phyloP scores from a whole-genome alignment of 2,113 vertebrate genomes.

The Calidris pygmaea region DNA sequence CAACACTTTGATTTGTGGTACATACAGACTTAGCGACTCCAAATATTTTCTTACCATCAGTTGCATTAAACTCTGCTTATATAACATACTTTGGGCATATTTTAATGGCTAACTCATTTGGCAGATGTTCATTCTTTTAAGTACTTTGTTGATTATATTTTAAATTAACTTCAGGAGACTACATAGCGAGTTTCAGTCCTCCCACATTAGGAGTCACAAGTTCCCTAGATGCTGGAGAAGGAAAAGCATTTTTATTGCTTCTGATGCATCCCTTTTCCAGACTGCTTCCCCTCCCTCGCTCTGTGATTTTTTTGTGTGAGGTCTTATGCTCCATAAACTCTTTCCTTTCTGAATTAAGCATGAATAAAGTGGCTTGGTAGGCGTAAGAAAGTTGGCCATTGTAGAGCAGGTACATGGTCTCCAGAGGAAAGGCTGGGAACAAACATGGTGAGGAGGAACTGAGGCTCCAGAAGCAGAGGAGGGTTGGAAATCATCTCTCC shows the following conservation, averaged over 20 bases:
- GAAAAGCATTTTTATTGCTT: background rate
- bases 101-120: conserved; percentile 6
- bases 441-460: background rate
- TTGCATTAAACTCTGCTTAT: background rate
- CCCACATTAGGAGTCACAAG: background rate
- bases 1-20: background rate
- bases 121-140: background rate
- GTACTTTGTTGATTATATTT: background rate
- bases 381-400: background rate
- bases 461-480: background rate
- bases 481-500: background rate
- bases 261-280: background rate
- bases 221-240: background rate
- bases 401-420: background rate
- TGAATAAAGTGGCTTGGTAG: background rate
- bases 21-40: background rate
- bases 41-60: background rate
- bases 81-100: background rate
- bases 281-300: background rate
- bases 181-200: background rate
- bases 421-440: background rate
- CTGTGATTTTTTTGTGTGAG: background rate
- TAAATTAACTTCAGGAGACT: conserved; percentile 9
- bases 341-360: background rate
- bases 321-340: background rate